phyloP scores from a whole-genome alignment of 2,888 invertebrate genomes.

The Augiades crinisus region DNA sequence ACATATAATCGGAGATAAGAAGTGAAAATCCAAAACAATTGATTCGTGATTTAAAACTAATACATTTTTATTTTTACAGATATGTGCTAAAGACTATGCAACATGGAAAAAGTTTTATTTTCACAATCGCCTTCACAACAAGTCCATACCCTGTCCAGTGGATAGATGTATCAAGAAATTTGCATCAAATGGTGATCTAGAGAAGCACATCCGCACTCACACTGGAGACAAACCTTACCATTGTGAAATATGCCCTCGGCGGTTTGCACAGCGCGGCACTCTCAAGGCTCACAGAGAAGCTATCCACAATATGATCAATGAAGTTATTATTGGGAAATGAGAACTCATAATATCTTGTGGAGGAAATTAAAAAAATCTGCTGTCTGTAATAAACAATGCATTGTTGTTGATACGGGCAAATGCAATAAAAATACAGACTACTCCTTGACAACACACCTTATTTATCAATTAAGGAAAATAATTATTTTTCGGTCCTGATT shows the following conservation, averaged over 20 bases:
- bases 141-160: constrained; percentile 46
- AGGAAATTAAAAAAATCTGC: no score
- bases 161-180: constrained; percentile 59
- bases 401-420: no score
- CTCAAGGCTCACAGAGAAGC: constrained; percentile 50
- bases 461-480: no score
- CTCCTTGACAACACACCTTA: no score
- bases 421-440: no score
- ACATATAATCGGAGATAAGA: not conserved
- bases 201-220: constrained; percentile 62
- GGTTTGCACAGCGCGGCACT: constrained; percentile 56
- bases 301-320: constrained; percentile 39
- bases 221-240: constrained; percentile 64
- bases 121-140: constrained; percentile 58
- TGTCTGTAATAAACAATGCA: no score
- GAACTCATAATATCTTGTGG: not conserved
- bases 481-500: no score
- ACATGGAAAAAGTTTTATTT: constrained; percentile 56
- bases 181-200: constrained; percentile 58
- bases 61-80: constrained; percentile 53
- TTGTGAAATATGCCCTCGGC: constrained; percentile 53
- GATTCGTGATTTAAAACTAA: no score
- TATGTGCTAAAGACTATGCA: constrained; percentile 53
- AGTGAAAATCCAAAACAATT: not conserved
- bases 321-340: not conserved